These are phyloP conservation scores for Acyrthosiphon pisum DNA, from an alignment of 1,140 invertebrate genomes.

Conservation along the genomic window DNA sequence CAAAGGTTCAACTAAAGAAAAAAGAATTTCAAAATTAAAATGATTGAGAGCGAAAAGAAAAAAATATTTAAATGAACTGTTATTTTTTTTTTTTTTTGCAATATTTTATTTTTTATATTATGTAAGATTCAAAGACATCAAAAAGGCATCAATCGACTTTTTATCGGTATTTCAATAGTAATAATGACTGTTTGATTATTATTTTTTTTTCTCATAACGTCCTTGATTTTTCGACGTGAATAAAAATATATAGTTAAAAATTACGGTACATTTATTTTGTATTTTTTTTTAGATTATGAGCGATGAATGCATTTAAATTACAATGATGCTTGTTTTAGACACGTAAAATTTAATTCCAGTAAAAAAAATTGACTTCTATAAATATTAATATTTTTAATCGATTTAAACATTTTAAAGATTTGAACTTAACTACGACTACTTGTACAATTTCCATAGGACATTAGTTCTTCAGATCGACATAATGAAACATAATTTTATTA, in stretches of 20 bases:
- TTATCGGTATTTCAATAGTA: not conserved
- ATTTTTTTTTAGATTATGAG: not conserved
- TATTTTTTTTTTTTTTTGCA: not conserved
- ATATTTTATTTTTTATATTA: not conserved
- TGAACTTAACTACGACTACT: not conserved
- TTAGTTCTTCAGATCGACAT: no score
- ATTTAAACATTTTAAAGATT: not conserved
- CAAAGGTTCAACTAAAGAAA: not conserved
- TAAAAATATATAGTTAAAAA: not conserved
- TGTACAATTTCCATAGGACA: no score
- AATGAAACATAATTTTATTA: no score
- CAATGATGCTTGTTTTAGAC: not conserved
- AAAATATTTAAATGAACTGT: not conserved
- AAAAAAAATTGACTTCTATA: not conserved
- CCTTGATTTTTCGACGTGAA: not conserved
- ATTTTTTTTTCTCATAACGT: not conserved
- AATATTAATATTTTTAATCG: not conserved
- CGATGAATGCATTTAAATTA: not conserved
- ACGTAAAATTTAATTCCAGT: not conserved
- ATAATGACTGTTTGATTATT: not conserved
- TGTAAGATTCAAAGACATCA: not conserved
- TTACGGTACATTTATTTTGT: not conserved
- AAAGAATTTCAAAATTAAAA: not conserved
- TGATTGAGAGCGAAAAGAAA: not conserved
- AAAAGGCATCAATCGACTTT: not conserved